Conservation (phyloP, 2,797 vertebrate genomes). For the Chanos chanos region DNA sequence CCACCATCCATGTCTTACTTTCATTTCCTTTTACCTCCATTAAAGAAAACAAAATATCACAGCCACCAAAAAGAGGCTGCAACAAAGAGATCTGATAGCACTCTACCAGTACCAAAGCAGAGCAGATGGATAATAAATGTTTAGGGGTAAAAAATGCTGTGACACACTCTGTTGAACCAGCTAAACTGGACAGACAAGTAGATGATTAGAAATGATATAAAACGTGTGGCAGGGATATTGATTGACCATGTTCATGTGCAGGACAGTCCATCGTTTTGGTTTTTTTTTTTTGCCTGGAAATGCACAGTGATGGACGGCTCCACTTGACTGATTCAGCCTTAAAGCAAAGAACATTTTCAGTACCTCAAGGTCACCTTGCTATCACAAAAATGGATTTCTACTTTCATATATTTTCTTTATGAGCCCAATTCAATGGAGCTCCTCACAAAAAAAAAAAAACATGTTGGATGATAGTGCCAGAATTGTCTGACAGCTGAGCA, state of each 20-base stretch:
- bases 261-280: slow-evolving; percentile 41
- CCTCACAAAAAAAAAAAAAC: slow-evolving; percentile 31
- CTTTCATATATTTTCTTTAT: slow-evolving; percentile 42
- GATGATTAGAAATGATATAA: slow-evolving; percentile 45
- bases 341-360: slow-evolving; percentile 46
- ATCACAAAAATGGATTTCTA: slow-evolving; percentile 44
- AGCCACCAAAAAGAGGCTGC: neutral
- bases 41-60: too few species aligned
- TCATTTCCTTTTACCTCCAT: too few species aligned
- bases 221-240: slow-evolving; percentile 44
- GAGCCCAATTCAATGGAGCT: slow-evolving; percentile 43
- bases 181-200: slow-evolving; percentile 40
- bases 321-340: slow-evolving; percentile 40
- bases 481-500: slow-evolving; percentile 25
- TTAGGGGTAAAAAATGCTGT: neutral
- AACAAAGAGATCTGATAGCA: too few species aligned
- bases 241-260: slow-evolving; percentile 51
- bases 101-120: neutral
- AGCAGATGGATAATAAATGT: neutral
- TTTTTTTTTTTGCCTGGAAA: slow-evolving; percentile 52
- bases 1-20: too few species aligned
- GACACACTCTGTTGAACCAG: slow-evolving; percentile 22
- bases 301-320: slow-evolving; percentile 51
- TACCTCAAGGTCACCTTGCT: slow-evolving; percentile 55
- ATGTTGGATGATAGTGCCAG: slow-evolving; percentile 39